Percentiles rank a stretch among this genome's conserved stretches.
Conservation (phyloP, 2,888 invertebrate species). For the Drymonia ruficornis region DNA sequence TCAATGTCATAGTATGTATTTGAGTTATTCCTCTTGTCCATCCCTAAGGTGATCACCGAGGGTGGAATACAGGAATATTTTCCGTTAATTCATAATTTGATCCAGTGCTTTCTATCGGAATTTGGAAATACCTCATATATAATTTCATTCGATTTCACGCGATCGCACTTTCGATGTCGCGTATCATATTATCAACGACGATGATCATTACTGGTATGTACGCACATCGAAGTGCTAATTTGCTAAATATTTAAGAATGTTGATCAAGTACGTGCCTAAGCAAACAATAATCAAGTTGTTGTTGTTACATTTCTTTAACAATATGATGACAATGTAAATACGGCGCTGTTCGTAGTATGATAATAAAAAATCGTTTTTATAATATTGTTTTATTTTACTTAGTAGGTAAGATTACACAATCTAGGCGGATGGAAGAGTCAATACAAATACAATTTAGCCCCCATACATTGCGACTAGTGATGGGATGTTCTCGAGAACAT, state of each 20-base stretch:
- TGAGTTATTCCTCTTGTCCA: no score
- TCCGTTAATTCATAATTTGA: no score
- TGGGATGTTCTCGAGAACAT: no score
- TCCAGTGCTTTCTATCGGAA: no score
- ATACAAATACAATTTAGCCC: not conserved
- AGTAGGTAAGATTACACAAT: constrained; percentile 4
- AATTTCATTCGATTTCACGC: no score
- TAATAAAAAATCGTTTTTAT: constrained; percentile 81
- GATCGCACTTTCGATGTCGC: not conserved
- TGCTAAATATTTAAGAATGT: constrained; percentile 59
- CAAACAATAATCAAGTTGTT: constrained; percentile 72
- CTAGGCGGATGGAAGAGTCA: not conserved
- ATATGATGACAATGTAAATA: constrained; percentile 83
- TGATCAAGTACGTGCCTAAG: constrained; percentile 79
- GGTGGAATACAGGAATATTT: no score
- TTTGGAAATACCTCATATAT: not conserved
- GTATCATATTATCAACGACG: not conserved
- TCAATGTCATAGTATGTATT: no score
- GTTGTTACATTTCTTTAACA: constrained; percentile 84
- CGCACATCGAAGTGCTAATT: constrained; percentile 40
- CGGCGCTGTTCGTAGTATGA: constrained; percentile 84
- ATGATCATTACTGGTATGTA: not conserved
- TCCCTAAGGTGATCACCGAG: no score
- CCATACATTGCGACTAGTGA: no score
- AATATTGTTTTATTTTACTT: constrained; percentile 60